phyloP scores from a whole-genome alignment of 2,113 vertebrate genomes.

The Tachuris rubrigastra region DNA sequence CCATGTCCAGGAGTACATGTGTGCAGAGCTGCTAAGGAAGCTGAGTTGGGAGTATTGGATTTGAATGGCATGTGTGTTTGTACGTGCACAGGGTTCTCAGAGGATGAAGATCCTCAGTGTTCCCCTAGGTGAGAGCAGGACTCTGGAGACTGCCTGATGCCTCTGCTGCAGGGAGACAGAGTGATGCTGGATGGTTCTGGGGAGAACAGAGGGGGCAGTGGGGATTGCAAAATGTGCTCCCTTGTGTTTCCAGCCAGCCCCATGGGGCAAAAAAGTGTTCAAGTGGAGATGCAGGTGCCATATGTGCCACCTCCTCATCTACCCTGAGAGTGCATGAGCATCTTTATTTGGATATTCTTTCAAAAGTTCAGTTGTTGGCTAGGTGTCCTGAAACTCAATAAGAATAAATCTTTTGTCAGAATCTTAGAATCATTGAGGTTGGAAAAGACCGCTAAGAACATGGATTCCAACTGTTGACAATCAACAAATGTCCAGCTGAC shows the following conservation, averaged over 20 bases:
- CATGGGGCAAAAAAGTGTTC: not conserved
- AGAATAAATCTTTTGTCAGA: not conserved
- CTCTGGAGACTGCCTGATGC: not conserved
- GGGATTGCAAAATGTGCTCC: not conserved
- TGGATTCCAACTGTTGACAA: not conserved
- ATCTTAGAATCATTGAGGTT: not conserved
- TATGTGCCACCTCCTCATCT: not conserved
- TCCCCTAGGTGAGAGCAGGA: not conserved
- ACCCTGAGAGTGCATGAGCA: not conserved
- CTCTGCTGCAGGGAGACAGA: not conserved
- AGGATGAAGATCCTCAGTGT: not conserved
- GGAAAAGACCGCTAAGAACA: not conserved
- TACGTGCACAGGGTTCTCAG: not conserved
- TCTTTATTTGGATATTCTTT: not conserved
- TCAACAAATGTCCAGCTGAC: not conserved
- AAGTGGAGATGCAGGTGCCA: not conserved
- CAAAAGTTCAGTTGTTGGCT: not conserved
- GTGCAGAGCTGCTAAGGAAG: not conserved
- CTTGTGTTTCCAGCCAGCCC: not conserved
- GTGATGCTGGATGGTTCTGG: not conserved
- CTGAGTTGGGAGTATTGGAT: accelerated
- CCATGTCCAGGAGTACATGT: not conserved
- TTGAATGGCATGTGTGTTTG: accelerated
- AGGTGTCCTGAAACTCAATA: not conserved
- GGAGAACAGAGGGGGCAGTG: not conserved